A percentile compares a stretch with the other conserved stretches of the same genome.
These are phyloP conservation scores for Electrophaes corylata DNA, from an alignment of 2,888 invertebrate species.

Conservation along the genomic window DNA sequence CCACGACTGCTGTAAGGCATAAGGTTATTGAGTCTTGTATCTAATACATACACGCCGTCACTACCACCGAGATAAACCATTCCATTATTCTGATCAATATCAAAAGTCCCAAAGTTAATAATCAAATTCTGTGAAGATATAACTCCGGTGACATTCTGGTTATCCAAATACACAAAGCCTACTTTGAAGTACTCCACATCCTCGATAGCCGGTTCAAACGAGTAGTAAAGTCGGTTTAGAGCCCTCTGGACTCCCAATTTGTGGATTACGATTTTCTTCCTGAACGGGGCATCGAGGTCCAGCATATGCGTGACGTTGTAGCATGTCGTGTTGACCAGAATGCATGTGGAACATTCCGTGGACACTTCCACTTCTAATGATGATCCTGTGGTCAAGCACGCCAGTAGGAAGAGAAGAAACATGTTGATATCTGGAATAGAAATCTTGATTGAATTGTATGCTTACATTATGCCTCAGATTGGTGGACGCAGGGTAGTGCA, in stretches of 20 bases:
- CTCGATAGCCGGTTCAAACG: constrained; percentile 66
- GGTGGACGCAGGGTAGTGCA: too few species aligned
- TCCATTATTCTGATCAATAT: constrained; percentile 66
- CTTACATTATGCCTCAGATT: too few species aligned
- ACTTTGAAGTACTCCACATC: constrained; percentile 70
- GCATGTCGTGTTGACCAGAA: constrained; percentile 59
- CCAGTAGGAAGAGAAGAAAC: constrained; percentile 48
- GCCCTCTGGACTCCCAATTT: constrained; percentile 62
- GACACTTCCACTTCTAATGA: constrained; percentile 38
- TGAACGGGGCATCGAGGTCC: constrained; percentile 64
- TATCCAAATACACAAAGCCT: constrained; percentile 63
- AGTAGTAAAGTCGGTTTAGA: constrained; percentile 63
- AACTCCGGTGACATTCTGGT: constrained; percentile 46
- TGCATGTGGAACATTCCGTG: constrained; percentile 54
- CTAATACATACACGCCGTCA: constrained; percentile 64
- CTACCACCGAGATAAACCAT: constrained; percentile 69
- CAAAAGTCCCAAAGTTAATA: constrained; percentile 70
- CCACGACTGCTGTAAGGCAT: constrained; percentile 65
- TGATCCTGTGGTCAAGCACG: constrained; percentile 43
- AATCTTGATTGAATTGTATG: background rate
- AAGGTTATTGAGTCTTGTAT: constrained; percentile 50
- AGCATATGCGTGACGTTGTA: constrained; percentile 61
- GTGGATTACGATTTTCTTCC: constrained; percentile 61
- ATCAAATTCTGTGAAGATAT: constrained; percentile 50
- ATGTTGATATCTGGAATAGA: constrained; percentile 50